Conservation (phyloP, 1,140 invertebrate genomes). For the Zaprionus ghesquierei region DNA sequence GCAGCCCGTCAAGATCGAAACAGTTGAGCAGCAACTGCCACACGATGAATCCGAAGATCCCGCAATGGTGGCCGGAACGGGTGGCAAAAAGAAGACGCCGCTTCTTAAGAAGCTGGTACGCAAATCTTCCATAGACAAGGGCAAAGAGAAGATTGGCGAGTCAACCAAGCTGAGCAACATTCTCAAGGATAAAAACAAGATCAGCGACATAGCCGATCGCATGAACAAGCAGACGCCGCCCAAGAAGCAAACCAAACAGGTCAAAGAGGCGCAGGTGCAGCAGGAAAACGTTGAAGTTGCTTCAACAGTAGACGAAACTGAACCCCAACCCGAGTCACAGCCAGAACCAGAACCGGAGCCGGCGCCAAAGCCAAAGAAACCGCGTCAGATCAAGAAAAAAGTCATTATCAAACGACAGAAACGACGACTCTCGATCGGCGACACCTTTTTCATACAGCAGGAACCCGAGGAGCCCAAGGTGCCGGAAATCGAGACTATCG, state of each 20-base stretch:
- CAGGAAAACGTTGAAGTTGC: neutral
- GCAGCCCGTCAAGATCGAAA: constrained; percentile 72
- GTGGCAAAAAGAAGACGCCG: constrained; percentile 49
- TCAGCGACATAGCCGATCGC: constrained; percentile 47
- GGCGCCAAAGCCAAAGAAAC: constrained; percentile 56
- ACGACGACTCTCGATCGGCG: constrained; percentile 69
- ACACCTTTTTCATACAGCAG: constrained; percentile 65
- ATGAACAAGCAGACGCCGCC: constrained; percentile 63
- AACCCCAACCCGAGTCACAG: constrained; percentile 11
- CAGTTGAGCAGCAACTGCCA: constrained; percentile 48
- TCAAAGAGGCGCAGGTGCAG: constrained; percentile 4
- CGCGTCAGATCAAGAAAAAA: constrained; percentile 74
- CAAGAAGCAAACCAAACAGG: constrained; percentile 54
- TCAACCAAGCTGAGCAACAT: constrained; percentile 52
- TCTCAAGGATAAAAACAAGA: constrained; percentile 65
- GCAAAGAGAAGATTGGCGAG: constrained; percentile 29
- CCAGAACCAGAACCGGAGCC: constrained; percentile 17
- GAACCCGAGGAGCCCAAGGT: constrained; percentile 60
- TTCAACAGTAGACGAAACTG: neutral
- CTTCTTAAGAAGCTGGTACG: constrained; percentile 67
- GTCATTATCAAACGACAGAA: constrained; percentile 77
- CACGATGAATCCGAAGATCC: constrained; percentile 42
- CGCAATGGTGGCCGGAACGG: constrained; percentile 13
- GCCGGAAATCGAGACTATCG: constrained; percentile 72
- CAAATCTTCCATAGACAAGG: constrained; percentile 70